Percentiles rank a stretch among this genome's conserved stretches.
phyloP scores from a whole-genome alignment of 2,113 vertebrate genomes.

The Takifugu flavidus region DNA sequence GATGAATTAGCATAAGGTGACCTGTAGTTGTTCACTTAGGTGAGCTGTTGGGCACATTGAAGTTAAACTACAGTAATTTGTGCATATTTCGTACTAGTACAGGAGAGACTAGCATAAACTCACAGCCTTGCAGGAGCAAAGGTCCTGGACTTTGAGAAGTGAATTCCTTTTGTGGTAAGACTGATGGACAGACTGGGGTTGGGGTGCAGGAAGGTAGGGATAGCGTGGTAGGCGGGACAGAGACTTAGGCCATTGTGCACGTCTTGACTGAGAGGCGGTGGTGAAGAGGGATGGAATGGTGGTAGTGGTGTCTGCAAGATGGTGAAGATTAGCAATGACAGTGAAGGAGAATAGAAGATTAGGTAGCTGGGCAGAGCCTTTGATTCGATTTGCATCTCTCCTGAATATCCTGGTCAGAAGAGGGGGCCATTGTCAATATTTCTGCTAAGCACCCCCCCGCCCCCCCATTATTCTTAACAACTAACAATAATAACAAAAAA shows the following conservation, averaged over 20 bases:
- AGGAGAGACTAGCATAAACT: constrained; percentile 45
- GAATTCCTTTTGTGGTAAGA: constrained; percentile 63
- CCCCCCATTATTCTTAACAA: not conserved
- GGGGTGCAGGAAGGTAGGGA: constrained; percentile 51
- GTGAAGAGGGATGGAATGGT: constrained; percentile 60
- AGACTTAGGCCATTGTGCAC: constrained; percentile 68
- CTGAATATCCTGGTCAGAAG: constrained; percentile 50
- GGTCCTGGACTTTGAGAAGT: constrained; percentile 58
- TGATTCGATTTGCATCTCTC: constrained; percentile 58
- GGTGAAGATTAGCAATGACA: constrained; percentile 71
- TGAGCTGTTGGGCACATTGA: too few relatives aligned
- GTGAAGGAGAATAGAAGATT: constrained; percentile 77
- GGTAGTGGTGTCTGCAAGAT: constrained; percentile 40
- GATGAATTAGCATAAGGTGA: too few relatives aligned
- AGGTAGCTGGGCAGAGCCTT: constrained; percentile 65
- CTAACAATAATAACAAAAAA: not conserved
- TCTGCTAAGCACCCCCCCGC: too few relatives aligned
- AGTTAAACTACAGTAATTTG: too few relatives aligned
- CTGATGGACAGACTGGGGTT: constrained; percentile 64
- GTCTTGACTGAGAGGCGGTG: constrained; percentile 69
- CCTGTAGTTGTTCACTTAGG: too few relatives aligned
- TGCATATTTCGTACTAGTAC: too few relatives aligned
- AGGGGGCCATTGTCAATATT: constrained; percentile 20
- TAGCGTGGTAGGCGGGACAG: constrained; percentile 54
- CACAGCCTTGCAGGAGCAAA: constrained; percentile 63